Conservation (phyloP, 2,888 invertebrate genomes). For the Xylota segnis region DNA sequence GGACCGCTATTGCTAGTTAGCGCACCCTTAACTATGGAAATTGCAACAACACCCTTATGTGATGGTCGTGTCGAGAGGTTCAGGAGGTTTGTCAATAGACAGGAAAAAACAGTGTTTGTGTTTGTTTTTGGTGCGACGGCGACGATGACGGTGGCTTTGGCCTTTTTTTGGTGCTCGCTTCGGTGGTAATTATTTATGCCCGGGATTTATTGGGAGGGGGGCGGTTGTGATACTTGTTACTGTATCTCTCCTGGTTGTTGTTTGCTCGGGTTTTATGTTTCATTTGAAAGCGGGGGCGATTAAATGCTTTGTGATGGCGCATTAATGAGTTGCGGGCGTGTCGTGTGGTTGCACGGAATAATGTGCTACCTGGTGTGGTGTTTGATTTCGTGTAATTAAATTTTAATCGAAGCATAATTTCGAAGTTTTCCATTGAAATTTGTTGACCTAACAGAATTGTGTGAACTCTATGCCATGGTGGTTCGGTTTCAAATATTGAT, state of each 20-base stretch:
- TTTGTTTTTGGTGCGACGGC: slow-evolving; percentile 27
- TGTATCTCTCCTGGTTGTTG: slow-evolving; percentile 14
- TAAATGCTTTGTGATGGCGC: slow-evolving; percentile 60
- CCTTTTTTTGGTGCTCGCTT: slow-evolving; percentile 22
- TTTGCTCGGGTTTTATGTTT: slow-evolving; percentile 49
- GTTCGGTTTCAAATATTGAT: background rate
- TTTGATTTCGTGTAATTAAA: slow-evolving; percentile 68
- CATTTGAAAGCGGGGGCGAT: slow-evolving; percentile 19
- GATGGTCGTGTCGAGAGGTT: background rate
- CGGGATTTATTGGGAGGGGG: slow-evolving; percentile 8
- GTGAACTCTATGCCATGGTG: background rate
- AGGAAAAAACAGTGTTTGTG: slow-evolving; percentile 27
- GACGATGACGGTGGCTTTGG: background rate
- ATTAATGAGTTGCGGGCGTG: slow-evolving; percentile 66
- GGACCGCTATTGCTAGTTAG: slow-evolving; percentile 38
- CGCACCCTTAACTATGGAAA: slow-evolving; percentile 57
- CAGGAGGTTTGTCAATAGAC: slow-evolving; percentile 43
- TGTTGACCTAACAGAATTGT: background rate
- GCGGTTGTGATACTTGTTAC: slow-evolving; percentile 5
- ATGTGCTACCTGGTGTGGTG: slow-evolving; percentile 36
- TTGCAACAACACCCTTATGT: slow-evolving; percentile 34
- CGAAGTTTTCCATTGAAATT: slow-evolving; percentile 22
- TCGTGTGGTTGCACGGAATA: slow-evolving; percentile 53
- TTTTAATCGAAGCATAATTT: slow-evolving; percentile 59
- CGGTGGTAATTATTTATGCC: slow-evolving; percentile 41